Conservation (phyloP, 1,140 invertebrate species). For the Hycleus cichorii region DNA sequence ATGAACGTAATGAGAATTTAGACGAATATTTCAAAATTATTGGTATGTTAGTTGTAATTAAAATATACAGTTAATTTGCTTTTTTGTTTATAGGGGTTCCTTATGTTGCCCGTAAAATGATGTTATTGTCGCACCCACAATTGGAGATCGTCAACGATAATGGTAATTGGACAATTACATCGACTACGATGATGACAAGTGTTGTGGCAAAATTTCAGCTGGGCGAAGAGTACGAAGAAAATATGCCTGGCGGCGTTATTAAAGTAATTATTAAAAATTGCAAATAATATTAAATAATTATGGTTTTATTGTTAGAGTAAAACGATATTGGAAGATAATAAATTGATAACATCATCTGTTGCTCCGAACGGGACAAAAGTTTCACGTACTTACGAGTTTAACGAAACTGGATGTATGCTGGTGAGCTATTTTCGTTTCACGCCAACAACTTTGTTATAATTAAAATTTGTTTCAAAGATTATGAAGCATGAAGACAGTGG, state of each 20-base stretch:
- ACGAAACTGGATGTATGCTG: slow-evolving; percentile 48
- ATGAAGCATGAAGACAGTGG: slow-evolving; percentile 26
- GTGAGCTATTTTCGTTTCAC: slow-evolving; percentile 40
- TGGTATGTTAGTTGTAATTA: slow-evolving; percentile 42
- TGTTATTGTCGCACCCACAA: slow-evolving; percentile 49
- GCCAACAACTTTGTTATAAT: not conserved
- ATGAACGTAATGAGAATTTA: slow-evolving; percentile 55
- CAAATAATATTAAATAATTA: slow-evolving; percentile 33
- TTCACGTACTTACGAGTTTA: slow-evolving; percentile 49
- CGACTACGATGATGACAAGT: slow-evolving; percentile 45
- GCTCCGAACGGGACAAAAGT: slow-evolving; percentile 45
- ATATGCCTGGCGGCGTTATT: slow-evolving; percentile 41
- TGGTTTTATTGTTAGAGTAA: slow-evolving; percentile 43
- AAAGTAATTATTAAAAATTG: slow-evolving; percentile 18
- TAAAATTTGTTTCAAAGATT: slow-evolving; percentile 23
- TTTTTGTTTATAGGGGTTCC: slow-evolving; percentile 37
- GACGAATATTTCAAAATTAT: slow-evolving; percentile 51
- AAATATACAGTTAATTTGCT: slow-evolving; percentile 22
- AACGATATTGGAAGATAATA: slow-evolving; percentile 46
- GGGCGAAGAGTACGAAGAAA: slow-evolving; percentile 47
- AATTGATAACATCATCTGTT: slow-evolving; percentile 46
- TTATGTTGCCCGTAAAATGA: slow-evolving; percentile 55
- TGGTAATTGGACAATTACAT: slow-evolving; percentile 49
- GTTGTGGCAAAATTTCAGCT: slow-evolving; percentile 43
- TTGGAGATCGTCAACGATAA: slow-evolving; percentile 50